These are phyloP conservation scores for Misgurnus mizolepis DNA, from an alignment of 2,113 vertebrate species.

Conservation along the genomic window DNA sequence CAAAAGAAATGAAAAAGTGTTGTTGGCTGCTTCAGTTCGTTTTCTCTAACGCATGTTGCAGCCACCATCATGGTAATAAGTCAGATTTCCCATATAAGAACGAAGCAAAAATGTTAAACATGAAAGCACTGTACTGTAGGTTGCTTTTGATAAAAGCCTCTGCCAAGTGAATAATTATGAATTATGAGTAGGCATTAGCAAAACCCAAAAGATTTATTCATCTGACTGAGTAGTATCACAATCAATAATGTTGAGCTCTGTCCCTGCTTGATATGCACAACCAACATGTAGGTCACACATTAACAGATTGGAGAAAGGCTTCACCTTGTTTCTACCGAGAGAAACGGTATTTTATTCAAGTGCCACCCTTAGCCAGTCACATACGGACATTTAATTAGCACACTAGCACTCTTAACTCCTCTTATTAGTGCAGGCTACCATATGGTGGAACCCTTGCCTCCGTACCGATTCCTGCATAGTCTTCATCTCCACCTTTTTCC, in stretches of 20 bases:
- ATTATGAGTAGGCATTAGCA: not conserved
- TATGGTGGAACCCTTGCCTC: constrained; percentile 2
- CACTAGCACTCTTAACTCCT: constrained; percentile 9
- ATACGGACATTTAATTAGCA: constrained; percentile 31
- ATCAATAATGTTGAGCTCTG: not conserved
- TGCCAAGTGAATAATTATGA: too few relatives aligned
- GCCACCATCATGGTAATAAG: too few relatives aligned
- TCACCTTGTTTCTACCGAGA: not conserved
- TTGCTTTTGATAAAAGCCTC: too few relatives aligned
- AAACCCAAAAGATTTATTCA: not conserved
- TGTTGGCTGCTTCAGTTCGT: too few relatives aligned
- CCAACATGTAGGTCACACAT: constrained; percentile 3
- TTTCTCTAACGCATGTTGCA: too few relatives aligned
- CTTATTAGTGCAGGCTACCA: constrained; percentile 5
- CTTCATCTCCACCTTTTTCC: not conserved
- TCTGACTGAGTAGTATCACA: not conserved
- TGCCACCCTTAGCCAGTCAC: not conserved
- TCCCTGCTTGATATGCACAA: constrained; percentile 20
- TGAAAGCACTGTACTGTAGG: too few relatives aligned
- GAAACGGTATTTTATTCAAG: constrained; percentile 29
- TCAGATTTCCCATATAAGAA: too few relatives aligned
- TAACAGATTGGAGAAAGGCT: constrained; percentile 25
- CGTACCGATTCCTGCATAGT: not conserved
- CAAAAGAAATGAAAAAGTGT: too few relatives aligned
- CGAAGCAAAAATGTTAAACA: too few relatives aligned